These are phyloP conservation scores for Opisthocomus hoazin DNA, from an alignment of 2,113 vertebrate species.

Conservation along the genomic window DNA sequence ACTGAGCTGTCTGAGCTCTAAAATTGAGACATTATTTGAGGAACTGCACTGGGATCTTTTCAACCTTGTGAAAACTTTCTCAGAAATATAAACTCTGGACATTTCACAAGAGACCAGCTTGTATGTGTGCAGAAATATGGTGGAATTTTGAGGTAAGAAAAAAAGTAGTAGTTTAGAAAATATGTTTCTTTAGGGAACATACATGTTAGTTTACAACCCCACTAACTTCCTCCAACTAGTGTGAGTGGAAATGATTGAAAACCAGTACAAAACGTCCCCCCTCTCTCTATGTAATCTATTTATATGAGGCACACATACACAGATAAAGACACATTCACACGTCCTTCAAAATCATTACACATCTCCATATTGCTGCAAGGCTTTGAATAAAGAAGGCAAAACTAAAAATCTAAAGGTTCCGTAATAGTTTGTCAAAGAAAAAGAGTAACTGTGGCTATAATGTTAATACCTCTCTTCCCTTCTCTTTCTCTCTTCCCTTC, in stretches of 20 bases:
- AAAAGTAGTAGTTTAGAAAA: background rate
- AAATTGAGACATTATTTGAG: background rate
- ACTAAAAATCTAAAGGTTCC: background rate
- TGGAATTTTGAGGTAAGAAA: background rate
- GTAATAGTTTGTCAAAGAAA: background rate
- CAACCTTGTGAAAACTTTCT: background rate
- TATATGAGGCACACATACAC: background rate
- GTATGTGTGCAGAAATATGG: fast-evolving
- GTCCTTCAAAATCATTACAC: background rate
- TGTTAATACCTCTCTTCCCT: background rate
- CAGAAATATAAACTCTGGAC: background rate
- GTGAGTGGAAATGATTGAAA: background rate
- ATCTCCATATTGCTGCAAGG: background rate
- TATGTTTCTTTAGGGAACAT: background rate
- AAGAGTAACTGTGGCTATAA: background rate
- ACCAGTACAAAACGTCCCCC: background rate
- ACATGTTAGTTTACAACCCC: background rate
- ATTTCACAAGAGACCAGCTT: background rate
- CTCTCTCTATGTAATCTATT: background rate
- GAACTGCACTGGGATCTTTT: background rate
- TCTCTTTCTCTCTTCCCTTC: background rate
- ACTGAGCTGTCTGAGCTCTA: background rate
- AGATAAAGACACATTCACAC: background rate
- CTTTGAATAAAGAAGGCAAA: background rate
- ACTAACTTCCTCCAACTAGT: background rate